These are phyloP conservation scores for Pangasius macronema DNA, from an alignment of 2,797 vertebrate species.

Conservation along the genomic window DNA sequence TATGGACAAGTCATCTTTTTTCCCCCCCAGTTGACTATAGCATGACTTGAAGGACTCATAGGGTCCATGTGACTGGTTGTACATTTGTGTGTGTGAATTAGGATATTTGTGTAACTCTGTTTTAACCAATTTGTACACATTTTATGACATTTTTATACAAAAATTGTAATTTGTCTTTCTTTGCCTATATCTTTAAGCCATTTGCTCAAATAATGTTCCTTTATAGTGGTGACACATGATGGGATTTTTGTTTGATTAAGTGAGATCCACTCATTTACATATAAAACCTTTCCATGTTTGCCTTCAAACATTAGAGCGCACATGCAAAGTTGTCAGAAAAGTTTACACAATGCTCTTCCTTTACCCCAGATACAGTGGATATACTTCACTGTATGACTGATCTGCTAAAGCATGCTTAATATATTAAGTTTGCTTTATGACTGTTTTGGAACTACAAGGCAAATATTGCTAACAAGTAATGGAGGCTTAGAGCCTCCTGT, in stretches of 20 bases:
- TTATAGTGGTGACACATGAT: background rate
- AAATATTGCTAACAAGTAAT: background rate
- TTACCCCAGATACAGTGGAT: too few relatives aligned
- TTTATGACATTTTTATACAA: conserved; percentile 35
- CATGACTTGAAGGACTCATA: conserved; percentile 40
- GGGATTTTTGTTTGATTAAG: background rate
- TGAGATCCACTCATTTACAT: background rate
- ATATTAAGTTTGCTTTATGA: background rate
- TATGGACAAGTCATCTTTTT: background rate
- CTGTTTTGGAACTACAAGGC: background rate
- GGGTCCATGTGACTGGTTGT: conserved; percentile 20
- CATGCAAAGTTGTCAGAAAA: background rate
- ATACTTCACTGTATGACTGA: too few relatives aligned
- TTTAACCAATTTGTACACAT: conserved; percentile 9
- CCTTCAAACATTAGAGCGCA: background rate
- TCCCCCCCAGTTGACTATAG: background rate
- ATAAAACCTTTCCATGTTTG: background rate
- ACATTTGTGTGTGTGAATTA: conserved; percentile 19
- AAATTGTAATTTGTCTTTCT: background rate
- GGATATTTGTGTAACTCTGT: conserved; percentile 3
- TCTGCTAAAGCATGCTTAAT: background rate
- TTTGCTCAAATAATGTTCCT: background rate
- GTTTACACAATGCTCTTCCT: background rate
- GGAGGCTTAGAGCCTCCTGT: background rate
- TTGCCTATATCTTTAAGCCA: background rate